Base-by-base conservation (phyloP, 2,113 vertebrate species). In the Delphinapterus leucas region DNA sequence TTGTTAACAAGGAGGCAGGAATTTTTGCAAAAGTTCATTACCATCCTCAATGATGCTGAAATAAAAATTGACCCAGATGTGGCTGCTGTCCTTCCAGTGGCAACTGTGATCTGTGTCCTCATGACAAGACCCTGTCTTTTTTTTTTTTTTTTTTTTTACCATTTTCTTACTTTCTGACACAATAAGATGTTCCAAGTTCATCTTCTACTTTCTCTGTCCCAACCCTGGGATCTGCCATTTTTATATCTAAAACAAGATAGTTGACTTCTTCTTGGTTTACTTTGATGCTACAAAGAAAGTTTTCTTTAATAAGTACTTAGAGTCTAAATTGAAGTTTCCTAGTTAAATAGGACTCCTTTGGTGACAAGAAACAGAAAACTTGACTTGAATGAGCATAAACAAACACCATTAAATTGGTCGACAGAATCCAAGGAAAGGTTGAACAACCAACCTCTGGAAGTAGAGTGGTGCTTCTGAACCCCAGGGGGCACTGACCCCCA, bases 11-110 rank as follows among this genome's bases (percentile, higher is more conserved):
- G 1, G 25, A 21, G n/a, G 33, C 11, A 12, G 5, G 11, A 14
- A 26, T 14, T n/a, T 60, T 67, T 70, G 41, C 44, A n/a, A 38
- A 4, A 23, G 44, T 12, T 15, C 23, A 33, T 8, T 38, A 47
- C 6, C 49, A 33, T 36, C 26, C 13, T 74, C 36, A 25, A 44
- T 33, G 58, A 23, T 20, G 25, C 11, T 28, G 23, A 13, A 83
- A 61, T 49, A 38, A 11, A 26, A 23, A 20, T 5, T 20, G 10
- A 18, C 47, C 31, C 23, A 36, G 55, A 10, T 6, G 6, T n/a
- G 18, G 13, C 13, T 41, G 14, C n/a, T 68, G 13, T 1, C 17
- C 17, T 55, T 33, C 31, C 0, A 1, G 13, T 0, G 2, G 10
- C 25, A 61, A 41, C 10, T 67, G 0, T 20, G 47, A 63, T 58